Conservation (phyloP, 2,113 vertebrate genomes). For the Phalacrocorax brasilianus region DNA sequence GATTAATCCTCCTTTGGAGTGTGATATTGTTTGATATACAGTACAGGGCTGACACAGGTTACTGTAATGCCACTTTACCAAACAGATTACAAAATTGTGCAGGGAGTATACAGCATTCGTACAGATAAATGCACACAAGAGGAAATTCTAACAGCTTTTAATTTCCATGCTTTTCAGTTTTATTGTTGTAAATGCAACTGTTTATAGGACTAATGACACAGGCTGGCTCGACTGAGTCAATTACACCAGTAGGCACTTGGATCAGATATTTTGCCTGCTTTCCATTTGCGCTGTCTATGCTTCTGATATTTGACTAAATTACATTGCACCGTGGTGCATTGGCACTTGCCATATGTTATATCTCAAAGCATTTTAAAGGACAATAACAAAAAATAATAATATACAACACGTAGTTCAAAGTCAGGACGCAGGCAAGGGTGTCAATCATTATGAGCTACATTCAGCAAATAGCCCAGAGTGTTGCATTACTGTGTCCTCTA, state of each 20-base stretch:
- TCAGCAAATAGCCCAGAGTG: constrained; percentile 61
- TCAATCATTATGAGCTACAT: constrained; percentile 57
- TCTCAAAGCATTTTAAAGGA: constrained; percentile 70
- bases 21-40: constrained; percentile 65
- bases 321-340: constrained; percentile 68
- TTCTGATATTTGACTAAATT: constrained; percentile 79
- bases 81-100: constrained; percentile 70
- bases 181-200: constrained; percentile 82
- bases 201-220: constrained; percentile 78
- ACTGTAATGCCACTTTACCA: constrained; percentile 68
- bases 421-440: constrained; percentile 39
- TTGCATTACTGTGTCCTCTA: constrained; percentile 46
- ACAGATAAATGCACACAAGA: constrained; percentile 78
- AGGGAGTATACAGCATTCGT: constrained; percentile 55
- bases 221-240: constrained; percentile 76
- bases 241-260: constrained; percentile 78
- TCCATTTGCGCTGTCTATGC: constrained; percentile 62
- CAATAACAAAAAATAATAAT: constrained; percentile 70
- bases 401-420: constrained; percentile 44
- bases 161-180: constrained; percentile 83
- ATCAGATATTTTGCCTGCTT: constrained; percentile 72
- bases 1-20: constrained; percentile 64
- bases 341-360: constrained; percentile 67
- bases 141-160: constrained; percentile 81
- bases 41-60: constrained; percentile 67